Evolutionary conservation across 2,113 vertebrate species (phyloP).

Genomic region (Prunella himalayana): DNA sequence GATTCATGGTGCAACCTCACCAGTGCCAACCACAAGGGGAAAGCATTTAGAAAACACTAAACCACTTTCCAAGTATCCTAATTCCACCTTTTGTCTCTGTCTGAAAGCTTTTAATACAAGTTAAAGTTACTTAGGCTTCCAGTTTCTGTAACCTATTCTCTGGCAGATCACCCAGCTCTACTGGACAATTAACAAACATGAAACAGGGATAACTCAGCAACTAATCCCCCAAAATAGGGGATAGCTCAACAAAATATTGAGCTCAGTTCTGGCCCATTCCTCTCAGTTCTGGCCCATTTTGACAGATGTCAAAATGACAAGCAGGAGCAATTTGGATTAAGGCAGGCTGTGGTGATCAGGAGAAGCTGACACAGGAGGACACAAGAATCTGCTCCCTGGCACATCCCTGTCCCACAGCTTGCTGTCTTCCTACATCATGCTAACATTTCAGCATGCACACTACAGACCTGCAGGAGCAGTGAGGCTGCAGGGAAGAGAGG

Average conservation of each 20-base stretch:
- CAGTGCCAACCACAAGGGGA: background rate
- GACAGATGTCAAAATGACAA: background rate
- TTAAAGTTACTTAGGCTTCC: background rate
- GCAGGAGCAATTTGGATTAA: background rate
- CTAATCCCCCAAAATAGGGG: background rate
- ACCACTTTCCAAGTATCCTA: background rate
- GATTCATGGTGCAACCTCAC: background rate
- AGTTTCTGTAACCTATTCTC: background rate
- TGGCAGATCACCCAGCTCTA: background rate
- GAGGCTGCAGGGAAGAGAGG: rapidly evolving
- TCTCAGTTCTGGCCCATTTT: background rate
- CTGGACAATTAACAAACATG: background rate
- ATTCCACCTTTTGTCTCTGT: background rate
- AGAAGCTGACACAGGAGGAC: background rate
- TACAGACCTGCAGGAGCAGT: rapidly evolving
- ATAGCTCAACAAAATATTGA: background rate
- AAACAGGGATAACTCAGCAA: background rate
- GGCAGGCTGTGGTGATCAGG: background rate
- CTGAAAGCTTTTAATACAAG: background rate
- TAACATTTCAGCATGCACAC: background rate
- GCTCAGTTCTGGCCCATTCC: background rate
- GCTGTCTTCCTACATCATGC: background rate
- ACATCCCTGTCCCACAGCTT: background rate
- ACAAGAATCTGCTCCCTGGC: background rate
- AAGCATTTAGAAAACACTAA: background rate